Evolutionary conservation across 2,888 invertebrate genomes (phyloP).

Genomic region (Koerneria pararmatus): DNA sequence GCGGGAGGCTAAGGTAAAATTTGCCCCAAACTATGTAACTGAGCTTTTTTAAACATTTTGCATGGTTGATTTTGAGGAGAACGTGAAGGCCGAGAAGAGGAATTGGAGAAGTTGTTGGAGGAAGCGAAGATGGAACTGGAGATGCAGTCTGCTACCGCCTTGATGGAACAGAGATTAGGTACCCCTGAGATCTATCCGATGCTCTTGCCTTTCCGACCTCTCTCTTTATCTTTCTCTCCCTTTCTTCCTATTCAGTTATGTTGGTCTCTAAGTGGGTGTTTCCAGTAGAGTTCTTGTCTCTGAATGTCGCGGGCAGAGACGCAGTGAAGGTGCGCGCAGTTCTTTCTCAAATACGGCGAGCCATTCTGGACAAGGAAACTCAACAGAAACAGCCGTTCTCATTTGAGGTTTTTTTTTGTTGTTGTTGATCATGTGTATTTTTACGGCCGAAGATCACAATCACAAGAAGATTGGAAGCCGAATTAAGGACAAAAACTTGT

Average conservation of each 20-base stretch:
- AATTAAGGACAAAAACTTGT: too few species aligned
- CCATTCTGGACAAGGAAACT: slow-evolving; percentile 17
- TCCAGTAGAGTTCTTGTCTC: slow-evolving; percentile 16
- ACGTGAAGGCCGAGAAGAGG: slow-evolving; percentile 7
- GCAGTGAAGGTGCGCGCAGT: slow-evolving; percentile 17
- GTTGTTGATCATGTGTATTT: too few species aligned
- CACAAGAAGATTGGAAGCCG: too few species aligned
- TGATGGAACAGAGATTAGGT: slow-evolving; percentile 21
- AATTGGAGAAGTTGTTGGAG: slow-evolving; percentile 20
- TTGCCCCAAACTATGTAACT: too few species aligned
- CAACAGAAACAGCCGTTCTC: slow-evolving; percentile 6
- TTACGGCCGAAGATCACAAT: too few species aligned
- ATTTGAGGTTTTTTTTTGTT: too few species aligned
- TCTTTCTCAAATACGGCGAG: slow-evolving; percentile 12
- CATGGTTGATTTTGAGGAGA: slow-evolving; percentile 1
- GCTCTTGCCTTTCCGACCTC: not conserved
- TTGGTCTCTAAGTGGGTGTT: too few species aligned
- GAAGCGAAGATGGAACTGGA: slow-evolving; percentile 11
- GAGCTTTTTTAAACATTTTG: too few species aligned
- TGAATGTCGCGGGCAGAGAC: slow-evolving; percentile 8
- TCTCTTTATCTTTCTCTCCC: too few species aligned
- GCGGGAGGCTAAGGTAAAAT: too few species aligned
- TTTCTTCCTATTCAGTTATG: too few species aligned
- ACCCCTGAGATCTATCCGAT: too few species aligned
- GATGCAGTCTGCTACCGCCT: slow-evolving; percentile 8